Percentiles rank a stretch among this genome's conserved stretches.
These are phyloP conservation scores for Tyrophagus putrescentiae DNA, from an alignment of 1,140 invertebrate species.

Conservation along the genomic window DNA sequence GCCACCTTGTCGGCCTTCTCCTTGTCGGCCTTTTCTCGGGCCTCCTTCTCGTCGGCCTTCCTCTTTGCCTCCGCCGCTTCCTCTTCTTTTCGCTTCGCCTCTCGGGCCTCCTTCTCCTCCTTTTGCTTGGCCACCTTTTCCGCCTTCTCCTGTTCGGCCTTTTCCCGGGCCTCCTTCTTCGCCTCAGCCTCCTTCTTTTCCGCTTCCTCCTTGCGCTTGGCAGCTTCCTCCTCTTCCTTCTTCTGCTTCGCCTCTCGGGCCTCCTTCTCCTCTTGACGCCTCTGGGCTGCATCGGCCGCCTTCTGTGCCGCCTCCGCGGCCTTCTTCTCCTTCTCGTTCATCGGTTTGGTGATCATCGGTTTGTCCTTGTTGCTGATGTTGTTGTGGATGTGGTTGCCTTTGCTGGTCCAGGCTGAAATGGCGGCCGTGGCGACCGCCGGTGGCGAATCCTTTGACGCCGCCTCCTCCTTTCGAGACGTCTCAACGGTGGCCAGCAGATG, in stretches of 20 bases:
- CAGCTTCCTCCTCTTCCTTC: neutral
- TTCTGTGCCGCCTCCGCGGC: too few relatives aligned
- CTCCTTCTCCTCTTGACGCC: neutral
- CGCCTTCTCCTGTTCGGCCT: neutral
- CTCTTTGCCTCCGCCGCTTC: neutral
- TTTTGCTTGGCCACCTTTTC: neutral
- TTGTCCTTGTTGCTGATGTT: too few relatives aligned
- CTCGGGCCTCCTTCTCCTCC: neutral
- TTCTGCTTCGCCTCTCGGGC: neutral
- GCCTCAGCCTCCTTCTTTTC: neutral
- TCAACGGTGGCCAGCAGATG: too few relatives aligned
- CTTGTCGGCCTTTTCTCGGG: neutral
- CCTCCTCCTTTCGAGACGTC: too few relatives aligned
- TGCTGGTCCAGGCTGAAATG: too few relatives aligned
- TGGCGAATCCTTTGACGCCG: too few relatives aligned
- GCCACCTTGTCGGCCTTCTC: neutral
- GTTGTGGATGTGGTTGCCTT: too few relatives aligned
- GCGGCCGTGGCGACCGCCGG: too few relatives aligned
- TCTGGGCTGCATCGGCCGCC: too few relatives aligned
- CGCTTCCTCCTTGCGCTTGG: neutral
- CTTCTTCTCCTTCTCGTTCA: too few relatives aligned
- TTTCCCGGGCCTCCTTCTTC: neutral
- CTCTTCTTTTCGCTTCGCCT: neutral
- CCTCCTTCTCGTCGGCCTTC: neutral
- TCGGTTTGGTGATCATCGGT: too few relatives aligned